These are phyloP conservation scores for Trachemys scripta DNA, from an alignment of 2,113 vertebrate genomes.

Conservation along the genomic window DNA sequence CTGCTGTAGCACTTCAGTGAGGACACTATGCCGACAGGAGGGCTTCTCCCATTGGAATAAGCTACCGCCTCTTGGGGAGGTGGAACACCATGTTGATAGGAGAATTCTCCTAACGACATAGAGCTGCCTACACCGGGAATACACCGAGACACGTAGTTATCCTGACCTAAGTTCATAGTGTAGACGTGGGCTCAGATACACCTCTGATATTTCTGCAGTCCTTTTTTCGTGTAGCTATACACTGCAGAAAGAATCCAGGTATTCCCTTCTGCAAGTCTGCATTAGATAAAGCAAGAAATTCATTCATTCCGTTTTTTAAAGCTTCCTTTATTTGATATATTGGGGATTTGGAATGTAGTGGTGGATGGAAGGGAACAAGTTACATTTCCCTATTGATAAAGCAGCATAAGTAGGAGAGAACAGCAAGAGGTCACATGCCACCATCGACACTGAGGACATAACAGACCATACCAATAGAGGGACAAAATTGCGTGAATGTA, in stretches of 20 bases:
- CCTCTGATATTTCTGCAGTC: not conserved
- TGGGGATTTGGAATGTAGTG: not conserved
- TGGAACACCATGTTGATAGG: not conserved
- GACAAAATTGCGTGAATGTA: conserved; percentile 21
- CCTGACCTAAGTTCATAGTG: too few species aligned
- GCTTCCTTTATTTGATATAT: not conserved
- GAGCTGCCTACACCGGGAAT: not conserved
- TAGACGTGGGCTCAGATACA: not conserved
- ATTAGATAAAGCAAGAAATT: accelerated
- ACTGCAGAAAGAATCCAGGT: not conserved
- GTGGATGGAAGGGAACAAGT: not conserved
- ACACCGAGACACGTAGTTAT: too few species aligned
- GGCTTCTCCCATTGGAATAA: not conserved
- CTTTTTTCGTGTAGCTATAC: accelerated
- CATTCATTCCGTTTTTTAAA: accelerated
- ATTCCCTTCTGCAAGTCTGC: accelerated
- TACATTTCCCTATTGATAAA: conserved; percentile 35
- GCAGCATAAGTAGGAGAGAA: conserved; percentile 27
- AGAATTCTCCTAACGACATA: not conserved
- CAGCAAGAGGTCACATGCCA: not conserved
- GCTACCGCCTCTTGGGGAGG: not conserved
- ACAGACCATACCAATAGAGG: conserved; percentile 15
- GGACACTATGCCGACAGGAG: not conserved
- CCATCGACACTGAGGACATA: conserved; percentile 33
- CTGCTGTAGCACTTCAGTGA: not conserved